Evolutionary conservation across 2,888 invertebrate species (phyloP), one percentile per base, ranked within the genome.

Genomic region (Listrodromus nycthemerus): DNA sequence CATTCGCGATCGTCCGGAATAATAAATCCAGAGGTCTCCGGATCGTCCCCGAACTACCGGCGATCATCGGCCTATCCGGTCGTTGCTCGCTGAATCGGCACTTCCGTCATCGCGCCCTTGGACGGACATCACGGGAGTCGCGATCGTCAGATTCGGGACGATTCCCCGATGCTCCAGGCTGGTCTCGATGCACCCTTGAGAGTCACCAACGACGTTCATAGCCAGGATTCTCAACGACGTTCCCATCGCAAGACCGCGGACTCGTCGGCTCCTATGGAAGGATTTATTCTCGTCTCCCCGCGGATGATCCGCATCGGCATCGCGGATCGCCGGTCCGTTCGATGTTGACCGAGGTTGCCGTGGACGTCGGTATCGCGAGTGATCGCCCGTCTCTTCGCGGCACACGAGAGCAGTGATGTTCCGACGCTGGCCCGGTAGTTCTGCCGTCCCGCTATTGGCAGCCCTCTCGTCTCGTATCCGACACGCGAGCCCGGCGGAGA

Each of bases 401-500:
- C 84, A 84, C 88, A 82, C 41, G 37, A 37, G 37, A 86, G 86
- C 82, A 80, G 77, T 77, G 85, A 75, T 80, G 87, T 82, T 86
- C 86, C 83, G 76, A 82, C 87, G 87, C 86, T 85, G 85, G 86
- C 88, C 88, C 79, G 86, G 81, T 90, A 89, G 87, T 87, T 87
- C 88, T 88, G 73, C n/a, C 85, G 82, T 87, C 87, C 88, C 90
- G 90, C 89, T 89, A 88, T 88, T 86, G 85, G 52, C 63, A 67
- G 30, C 76, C 52, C 75, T 83, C 77, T 82, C 77, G 79, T 37
- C 13, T 37, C 21, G 75, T 69, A 52, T 75, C 21, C 61, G 55
- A 66, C 70, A 52, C 55, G 55, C 21, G 10, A 21, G 16, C 78
- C 69, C 78, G 78, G 65, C 66, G 76, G 78, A 79, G 71, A 79